Conservation (phyloP, 2,797 vertebrate genomes). For the Cephalopachus bancanus region DNA sequence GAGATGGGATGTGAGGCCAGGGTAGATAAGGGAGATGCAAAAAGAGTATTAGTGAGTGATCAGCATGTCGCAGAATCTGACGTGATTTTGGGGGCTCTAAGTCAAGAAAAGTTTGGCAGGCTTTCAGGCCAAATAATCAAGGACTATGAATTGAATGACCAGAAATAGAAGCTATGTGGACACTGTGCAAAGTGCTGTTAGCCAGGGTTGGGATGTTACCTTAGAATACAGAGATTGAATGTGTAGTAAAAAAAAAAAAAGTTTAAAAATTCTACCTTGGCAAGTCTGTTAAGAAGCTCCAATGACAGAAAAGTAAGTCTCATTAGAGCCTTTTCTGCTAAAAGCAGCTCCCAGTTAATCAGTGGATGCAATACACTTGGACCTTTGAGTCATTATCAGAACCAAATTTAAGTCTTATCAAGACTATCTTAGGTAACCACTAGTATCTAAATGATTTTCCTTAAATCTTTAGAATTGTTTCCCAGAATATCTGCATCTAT, state of each 20-base stretch:
- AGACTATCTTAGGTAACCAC: not conserved
- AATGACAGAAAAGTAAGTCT: not conserved
- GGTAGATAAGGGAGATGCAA: not conserved
- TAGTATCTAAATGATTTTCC: not conserved
- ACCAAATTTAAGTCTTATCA: not conserved
- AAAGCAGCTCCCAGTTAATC: not conserved
- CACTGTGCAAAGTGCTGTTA: not conserved
- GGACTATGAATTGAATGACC: not conserved
- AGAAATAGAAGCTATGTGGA: not conserved
- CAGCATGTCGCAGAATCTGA: not conserved
- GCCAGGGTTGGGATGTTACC: not conserved
- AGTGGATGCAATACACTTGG: not conserved
- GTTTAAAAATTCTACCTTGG: not conserved
- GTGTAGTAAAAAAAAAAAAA: not conserved
- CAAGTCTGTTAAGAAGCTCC: not conserved
- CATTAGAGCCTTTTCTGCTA: not conserved
- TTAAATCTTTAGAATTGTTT: not conserved
- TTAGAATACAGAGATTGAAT: not conserved
- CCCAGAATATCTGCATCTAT: not conserved
- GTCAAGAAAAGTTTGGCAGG: not conserved
- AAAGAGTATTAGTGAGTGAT: not conserved
- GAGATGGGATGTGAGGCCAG: not conserved
- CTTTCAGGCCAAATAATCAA: not conserved
- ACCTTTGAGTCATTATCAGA: not conserved
- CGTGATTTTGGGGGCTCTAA: not conserved